phyloP scores from a whole-genome alignment of 2,113 vertebrate genomes.

The Lophius piscatorius region DNA sequence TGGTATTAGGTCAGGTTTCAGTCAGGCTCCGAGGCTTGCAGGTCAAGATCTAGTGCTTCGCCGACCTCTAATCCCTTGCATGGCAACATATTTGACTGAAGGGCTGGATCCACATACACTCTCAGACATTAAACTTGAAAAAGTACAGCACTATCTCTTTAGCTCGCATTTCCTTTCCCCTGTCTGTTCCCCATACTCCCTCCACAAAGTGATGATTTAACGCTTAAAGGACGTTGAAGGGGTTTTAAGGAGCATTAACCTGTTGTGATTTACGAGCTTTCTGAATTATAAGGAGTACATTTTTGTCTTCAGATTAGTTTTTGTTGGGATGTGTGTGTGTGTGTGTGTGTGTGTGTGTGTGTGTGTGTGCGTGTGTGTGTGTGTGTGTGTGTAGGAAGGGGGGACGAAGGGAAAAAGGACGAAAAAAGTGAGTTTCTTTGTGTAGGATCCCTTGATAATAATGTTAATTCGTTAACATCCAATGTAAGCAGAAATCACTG shows the following conservation, averaged over 20 bases:
- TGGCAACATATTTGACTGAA: conserved; percentile 80
- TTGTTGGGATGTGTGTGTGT: conserved; percentile 39
- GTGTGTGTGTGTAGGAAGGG: conserved; percentile 5
- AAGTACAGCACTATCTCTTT: conserved; percentile 56
- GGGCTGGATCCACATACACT: conserved; percentile 57
- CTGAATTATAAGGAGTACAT: conserved; percentile 77
- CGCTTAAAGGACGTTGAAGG: conserved; percentile 74
- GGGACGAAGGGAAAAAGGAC: conserved; percentile 8
- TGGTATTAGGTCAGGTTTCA: conserved; percentile 94
- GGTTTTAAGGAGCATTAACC: conserved; percentile 77
- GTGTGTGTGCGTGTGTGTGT: conserved; percentile 42
- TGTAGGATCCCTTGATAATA: conserved; percentile 38
- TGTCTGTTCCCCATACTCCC: conserved; percentile 44
- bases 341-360: conserved; percentile 38
- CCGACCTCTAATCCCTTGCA: conserved; percentile 82
- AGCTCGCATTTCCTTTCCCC: conserved; percentile 18
- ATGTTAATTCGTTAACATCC: conserved; percentile 33
- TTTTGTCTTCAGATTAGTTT: conserved; percentile 63
- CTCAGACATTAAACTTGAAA: conserved; percentile 64
- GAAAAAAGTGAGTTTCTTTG: conserved; percentile 4
- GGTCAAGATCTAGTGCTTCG: conserved; percentile 91
- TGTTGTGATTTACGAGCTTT: conserved; percentile 74
- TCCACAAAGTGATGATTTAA: conserved; percentile 78
- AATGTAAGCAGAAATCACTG: conserved; percentile 20
- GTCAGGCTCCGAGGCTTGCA: conserved; percentile 79